Percentiles rank a stretch among this genome's conserved stretches.
These are phyloP conservation scores for Carapus acus DNA, from an alignment of 2,797 vertebrate species.

Conservation along the genomic window DNA sequence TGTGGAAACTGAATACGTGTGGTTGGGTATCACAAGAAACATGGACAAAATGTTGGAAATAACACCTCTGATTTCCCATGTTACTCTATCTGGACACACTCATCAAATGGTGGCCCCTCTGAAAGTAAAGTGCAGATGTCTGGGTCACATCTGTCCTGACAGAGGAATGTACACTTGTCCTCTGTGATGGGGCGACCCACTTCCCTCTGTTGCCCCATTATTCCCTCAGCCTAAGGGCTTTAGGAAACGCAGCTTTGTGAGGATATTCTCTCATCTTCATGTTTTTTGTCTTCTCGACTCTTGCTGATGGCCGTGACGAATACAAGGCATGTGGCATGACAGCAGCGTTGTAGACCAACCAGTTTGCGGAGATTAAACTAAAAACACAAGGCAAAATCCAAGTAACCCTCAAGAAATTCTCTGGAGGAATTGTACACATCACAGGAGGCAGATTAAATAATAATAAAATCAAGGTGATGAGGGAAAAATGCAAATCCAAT, in stretches of 20 bases:
- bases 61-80: conserved; percentile 38
- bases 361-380: conserved; percentile 6
- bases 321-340: conserved; percentile 31
- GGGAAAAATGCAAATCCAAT: conserved; percentile 36
- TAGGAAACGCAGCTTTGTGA: conserved; percentile 32
- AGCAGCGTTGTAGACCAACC: conserved; percentile 12
- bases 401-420: conserved; percentile 29
- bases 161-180: conserved; percentile 30
- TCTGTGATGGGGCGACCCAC: background rate
- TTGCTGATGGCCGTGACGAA: conserved; percentile 46
- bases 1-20: conserved; percentile 33
- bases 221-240: conserved; percentile 25
- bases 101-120: conserved; percentile 26
- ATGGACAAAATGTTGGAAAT: conserved; percentile 25
- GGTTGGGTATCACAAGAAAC: conserved; percentile 39
- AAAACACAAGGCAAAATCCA: conserved; percentile 14
- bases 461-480: conserved; percentile 38
- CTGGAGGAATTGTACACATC: conserved; percentile 19
- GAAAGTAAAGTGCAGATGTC: conserved; percentile 48
- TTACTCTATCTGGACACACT: conserved; percentile 19
- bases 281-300: conserved; percentile 6
- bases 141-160: conserved; percentile 47
- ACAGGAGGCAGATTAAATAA: conserved; percentile 38
- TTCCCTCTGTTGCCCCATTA: conserved; percentile 18
- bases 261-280: conserved; percentile 8